Evolutionary conservation across 2,113 vertebrate genomes (phyloP).

Genomic region (Uria lomvia): DNA sequence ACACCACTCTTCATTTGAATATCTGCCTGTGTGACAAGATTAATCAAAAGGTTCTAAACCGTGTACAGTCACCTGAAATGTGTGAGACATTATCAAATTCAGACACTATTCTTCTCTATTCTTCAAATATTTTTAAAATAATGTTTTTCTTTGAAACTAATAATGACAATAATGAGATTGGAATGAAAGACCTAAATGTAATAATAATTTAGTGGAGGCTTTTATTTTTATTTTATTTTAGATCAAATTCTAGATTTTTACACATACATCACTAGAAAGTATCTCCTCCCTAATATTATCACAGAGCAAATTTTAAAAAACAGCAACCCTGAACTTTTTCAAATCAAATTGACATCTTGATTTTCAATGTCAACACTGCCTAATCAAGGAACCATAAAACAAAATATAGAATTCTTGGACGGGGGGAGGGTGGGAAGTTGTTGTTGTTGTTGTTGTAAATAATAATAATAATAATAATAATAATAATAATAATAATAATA

Average conservation of each 20-base stretch:
- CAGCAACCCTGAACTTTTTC: not conserved
- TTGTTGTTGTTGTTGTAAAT: too few relatives aligned
- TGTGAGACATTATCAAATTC: not conserved
- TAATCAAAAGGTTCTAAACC: not conserved
- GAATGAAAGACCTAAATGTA: not conserved
- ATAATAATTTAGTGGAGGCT: fast-evolving
- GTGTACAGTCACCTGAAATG: not conserved
- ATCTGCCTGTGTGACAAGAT: not conserved
- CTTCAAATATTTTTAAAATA: not conserved
- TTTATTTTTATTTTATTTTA: not conserved
- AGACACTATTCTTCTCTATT: not conserved
- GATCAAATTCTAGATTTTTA: not conserved
- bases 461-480: too few relatives aligned
- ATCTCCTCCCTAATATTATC: not conserved
- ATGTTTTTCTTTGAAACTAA: not conserved
- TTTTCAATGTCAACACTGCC: not conserved
- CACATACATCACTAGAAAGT: not conserved
- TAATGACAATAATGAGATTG: not conserved
- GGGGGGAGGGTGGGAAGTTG: fast-evolving
- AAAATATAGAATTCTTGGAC: not conserved
- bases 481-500: too few relatives aligned
- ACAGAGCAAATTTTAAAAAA: not conserved
- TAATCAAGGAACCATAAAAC: not conserved
- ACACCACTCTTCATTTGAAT: not conserved
- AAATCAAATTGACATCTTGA: not conserved